Base-by-base conservation (phyloP, 2,888 invertebrate species). In the Dryobotodes eremita region DNA sequence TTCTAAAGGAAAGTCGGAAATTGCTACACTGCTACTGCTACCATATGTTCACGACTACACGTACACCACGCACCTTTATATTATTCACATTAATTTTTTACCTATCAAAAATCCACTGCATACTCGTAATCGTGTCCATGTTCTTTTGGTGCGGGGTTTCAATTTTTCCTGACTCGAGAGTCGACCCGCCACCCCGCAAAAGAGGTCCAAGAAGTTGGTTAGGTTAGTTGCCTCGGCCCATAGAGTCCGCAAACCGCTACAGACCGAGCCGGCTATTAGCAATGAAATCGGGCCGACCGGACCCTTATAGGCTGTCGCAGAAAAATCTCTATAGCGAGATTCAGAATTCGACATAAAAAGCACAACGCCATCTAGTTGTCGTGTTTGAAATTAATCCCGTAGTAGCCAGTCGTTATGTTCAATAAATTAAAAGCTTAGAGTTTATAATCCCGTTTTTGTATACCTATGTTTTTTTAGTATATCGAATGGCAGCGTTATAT, bases 261-360 rank as follows among this genome's bases (percentile, higher is more conserved):
- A 97, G 98, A 98, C 97, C 97, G 98, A 98, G 98, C 98, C 98
- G 98, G 98, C 98, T 95, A 95, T 97, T 97, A 96, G 97, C 96
- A 46, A 5, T 10, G 2, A 1, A 7, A 0, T 0, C 0, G 0
- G 7, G 42, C 1, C 15, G 15, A 13, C 36, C 53, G 66, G 55
- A 17, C 96, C 92, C 53, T 94, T 83, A 85, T 89, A 85, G 53
- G 20, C 71, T 55, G 42, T 23, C 74, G 70, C 36, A 17, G 36
- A 80, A 87, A 88, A 87, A 89, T 87, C 86, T 89, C 86, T 79
- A 83, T 86, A 92, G 90, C 92, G 93, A 89, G 92, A 90, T 92
- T 89, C 88, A 94, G 87, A 71, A 85, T 75, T 68, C 50, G 50
- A 53, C 55, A 53, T 42, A 66, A 83, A 80, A 65, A 61, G 75